Conservation (phyloP, 2,888 invertebrate genomes). For the Leptogaster cylindrica region DNA sequence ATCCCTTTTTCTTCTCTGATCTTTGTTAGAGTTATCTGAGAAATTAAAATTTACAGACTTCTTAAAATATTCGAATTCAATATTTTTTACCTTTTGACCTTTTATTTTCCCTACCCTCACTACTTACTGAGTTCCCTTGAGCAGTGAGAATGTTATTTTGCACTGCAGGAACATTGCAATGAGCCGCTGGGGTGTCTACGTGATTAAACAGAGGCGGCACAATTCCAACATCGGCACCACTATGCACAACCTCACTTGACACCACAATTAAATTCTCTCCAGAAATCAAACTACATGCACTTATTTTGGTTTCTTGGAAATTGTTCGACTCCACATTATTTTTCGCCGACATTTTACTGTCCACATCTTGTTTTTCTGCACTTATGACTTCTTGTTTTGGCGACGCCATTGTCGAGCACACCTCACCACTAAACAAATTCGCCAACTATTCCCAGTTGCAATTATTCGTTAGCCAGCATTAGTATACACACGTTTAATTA, state of each 20-base stretch:
- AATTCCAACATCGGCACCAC: not conserved
- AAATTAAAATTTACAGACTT: conserved; percentile 1
- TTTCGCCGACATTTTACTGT: not conserved
- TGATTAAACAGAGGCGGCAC: conserved; percentile 35
- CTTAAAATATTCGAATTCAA: too few species aligned
- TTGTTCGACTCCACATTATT: not conserved
- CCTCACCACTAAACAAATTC: conserved; percentile 34
- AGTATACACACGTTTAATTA: not conserved
- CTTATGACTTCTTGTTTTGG: conserved; percentile 42
- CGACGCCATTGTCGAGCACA: conserved; percentile 42
- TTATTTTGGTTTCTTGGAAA: too few species aligned
- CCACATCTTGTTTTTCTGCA: conserved; percentile 22
- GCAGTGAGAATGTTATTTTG: conserved; percentile 17
- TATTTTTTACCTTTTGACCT: conserved; percentile 15
- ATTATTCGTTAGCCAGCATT: not conserved
- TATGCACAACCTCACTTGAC: not conserved
- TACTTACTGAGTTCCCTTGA: too few species aligned
- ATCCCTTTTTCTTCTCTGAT: conserved; percentile 61
- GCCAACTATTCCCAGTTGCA: conserved; percentile 9
- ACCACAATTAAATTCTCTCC: not conserved
- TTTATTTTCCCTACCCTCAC: not conserved
- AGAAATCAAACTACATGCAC: not conserved
- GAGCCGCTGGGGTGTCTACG: conserved; percentile 25
- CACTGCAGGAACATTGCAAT: not conserved
- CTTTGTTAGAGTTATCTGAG: conserved; percentile 52